Base-by-base conservation (phyloP, 2,888 invertebrate genomes). In the Ligdia adustata region DNA sequence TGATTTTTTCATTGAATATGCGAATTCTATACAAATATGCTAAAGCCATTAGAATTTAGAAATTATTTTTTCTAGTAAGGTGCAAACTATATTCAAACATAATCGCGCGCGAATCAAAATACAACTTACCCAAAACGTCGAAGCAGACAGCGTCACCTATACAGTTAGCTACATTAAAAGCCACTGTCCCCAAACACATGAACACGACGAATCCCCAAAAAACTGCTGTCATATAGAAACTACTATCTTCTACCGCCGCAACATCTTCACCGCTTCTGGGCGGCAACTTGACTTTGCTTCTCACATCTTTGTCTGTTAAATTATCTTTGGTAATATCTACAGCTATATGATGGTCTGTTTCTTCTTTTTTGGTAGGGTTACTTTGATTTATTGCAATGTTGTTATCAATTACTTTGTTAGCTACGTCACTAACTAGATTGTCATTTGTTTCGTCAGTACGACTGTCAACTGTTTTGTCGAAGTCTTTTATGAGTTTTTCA, bases 91-190 rank as follows among this genome's bases (percentile, higher is more conserved):
- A n/a, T n/a, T n/a, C n/a, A n/a, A n/a, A n/a, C n/a, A n/a, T n/a
- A n/a, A n/a, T n/a, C n/a, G n/a, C n/a, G n/a, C n/a, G n/a, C n/a
- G n/a, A n/a, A n/a, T n/a, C 1, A 14, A 31, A 16, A 29, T 3
- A 24, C 3, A 24, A 75, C 88, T 85, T 75, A 93, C 96, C 96
- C 24, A 98, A 89, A 13, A 96, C 93, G 78, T 97, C 96, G 69
- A 97, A 97, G 75, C 97, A 97, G 16, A 98, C 94, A 0, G 97
- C 97, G 79, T 98, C 98, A 24, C 96, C 95, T 24, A 98, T 94
- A 32, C 95, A 96, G 66, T 97, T 95, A 18, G 94, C 93, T 0
- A 98, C 97, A 74, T 96, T 96, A 69, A 94, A 96, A 2, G 95
- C 94, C 46, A 96, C 94, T 1, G 93, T 95, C 15, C 96, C 96